Conservation (phyloP, 2,797 vertebrate genomes). For the Poeciliopsis gracilis region DNA sequence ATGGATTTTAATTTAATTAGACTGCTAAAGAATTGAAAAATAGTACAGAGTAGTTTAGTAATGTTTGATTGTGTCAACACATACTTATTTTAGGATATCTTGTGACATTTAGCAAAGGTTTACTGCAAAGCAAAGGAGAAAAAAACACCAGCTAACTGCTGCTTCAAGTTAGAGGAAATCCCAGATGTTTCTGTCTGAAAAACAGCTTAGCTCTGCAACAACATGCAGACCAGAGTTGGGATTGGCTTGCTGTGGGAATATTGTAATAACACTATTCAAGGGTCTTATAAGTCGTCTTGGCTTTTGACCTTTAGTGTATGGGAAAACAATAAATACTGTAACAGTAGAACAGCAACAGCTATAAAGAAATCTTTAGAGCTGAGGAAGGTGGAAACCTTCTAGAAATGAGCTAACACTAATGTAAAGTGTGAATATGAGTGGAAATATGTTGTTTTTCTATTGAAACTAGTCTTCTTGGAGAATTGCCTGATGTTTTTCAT, state of each 20-base stretch:
- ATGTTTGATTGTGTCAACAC: constrained; percentile 31
- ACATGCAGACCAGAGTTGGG: constrained; percentile 49
- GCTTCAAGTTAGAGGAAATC: constrained; percentile 68
- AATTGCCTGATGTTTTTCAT: neutral
- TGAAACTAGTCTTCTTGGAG: neutral
- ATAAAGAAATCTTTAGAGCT: constrained; percentile 28
- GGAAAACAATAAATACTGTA: constrained; percentile 59
- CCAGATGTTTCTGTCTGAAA: constrained; percentile 75
- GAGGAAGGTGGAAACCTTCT: constrained; percentile 6
- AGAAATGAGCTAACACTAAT: constrained; percentile 9
- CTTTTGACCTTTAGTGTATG: constrained; percentile 63
- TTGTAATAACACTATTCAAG: constrained; percentile 53
- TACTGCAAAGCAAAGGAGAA: constrained; percentile 24
- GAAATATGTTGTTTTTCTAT: neutral
- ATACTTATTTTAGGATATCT: constrained; percentile 21
- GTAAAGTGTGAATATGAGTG: constrained; percentile 8
- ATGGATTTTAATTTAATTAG: constrained; percentile 47
- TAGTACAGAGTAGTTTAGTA: constrained; percentile 2
- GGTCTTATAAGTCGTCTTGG: constrained; percentile 64
- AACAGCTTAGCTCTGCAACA: constrained; percentile 65
- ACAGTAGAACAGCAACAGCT: constrained; percentile 46
- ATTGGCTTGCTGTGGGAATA: constrained; percentile 48
- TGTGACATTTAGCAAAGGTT: constrained; percentile 30
- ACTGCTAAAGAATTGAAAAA: constrained; percentile 14
- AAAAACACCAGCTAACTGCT: constrained; percentile 38